Evolutionary conservation across 2,113 vertebrate species (phyloP), one percentile per base, ranked within the genome.

Genomic region (Micromys minutus): DNA sequence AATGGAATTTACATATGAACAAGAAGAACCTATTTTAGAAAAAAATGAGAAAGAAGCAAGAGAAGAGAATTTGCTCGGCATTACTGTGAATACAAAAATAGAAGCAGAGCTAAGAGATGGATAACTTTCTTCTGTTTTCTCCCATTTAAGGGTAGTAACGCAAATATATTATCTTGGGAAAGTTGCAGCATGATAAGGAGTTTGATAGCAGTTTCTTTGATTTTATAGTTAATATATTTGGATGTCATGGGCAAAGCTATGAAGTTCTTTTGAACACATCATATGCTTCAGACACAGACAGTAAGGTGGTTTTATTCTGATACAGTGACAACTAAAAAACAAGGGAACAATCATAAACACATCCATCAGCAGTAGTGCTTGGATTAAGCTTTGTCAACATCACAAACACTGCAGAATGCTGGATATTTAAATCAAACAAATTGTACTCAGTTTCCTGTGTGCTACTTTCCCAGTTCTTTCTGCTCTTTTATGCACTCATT

Each of bases 401-500:
- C 75, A 89, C 15, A 65, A 94, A 91, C 87, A 52, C 42, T 42
- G 76, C 47, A 88, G 39, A 50, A 69, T 87, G 19, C 4, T 71
- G 50, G 55, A 80, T 76, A 95, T 36, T 26, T 79, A 36, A 83
- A 31, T 19, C n/a, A 52, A 22, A 88, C 9, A 77, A 63, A 36
- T 17, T 79, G 31, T 42, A 12, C 93, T 76, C 61, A 39, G 39
- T 75, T 93, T 94, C 86, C 84, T 97, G 97, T 96, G 83, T 84
- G 52, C 36, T 86, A 74, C 31, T 21, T n/a, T 29, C 3, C 5
- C 19, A 95, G 21, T 31, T 83, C 55, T 13, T 97, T 96, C 93
- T 76, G 50, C 96, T 96, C 92, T 97, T 98, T 95, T 95, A 11
- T 36, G 42, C 15, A 34, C 39, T 21, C 65, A 36, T 65, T 10